Evolutionary conservation across 2,888 invertebrate species (phyloP), one percentile per base, ranked within the genome.

Genomic region (Ernsta delagoae): DNA sequence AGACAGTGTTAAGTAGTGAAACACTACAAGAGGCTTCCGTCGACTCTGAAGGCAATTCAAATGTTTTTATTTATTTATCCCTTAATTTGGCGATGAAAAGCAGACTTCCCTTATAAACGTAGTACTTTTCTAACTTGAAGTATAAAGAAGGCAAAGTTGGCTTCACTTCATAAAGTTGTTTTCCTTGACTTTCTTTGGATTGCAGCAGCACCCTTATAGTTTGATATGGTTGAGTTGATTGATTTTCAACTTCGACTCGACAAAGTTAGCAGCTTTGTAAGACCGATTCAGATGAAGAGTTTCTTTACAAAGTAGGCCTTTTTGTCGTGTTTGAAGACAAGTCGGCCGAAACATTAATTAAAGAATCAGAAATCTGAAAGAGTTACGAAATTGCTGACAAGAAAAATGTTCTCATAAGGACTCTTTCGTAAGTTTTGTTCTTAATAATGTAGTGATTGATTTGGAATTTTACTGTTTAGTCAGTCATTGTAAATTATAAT

Each of bases 311-410:
- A 34, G 39, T 24, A 43, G 41, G 50, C 41, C 41, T 60, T 60
- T 66, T 66, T 66, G 60, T 54, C 53, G 11, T 43, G 66, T 66
- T 66, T 43, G 53, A 31, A 65, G 50, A 65, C 59, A 59, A 59
- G 50, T 65, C 41, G 24, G 50, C 50, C 50, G 24, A 4, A 45
- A 45, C n/a, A 45, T 45, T 45, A 45, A 45, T 45, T 45, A n/a
- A 45, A 45, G 45, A 45, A 45, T 45, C n/a, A 0, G n/a, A 45
- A 45, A 45, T 45, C 11, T n/a, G 45, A 45, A 45, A n/a, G n/a
- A n/a, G 3, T 45, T 45, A 45, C 45, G 45, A 5, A 45, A n/a
- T n/a, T 4, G n/a, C 45, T 45, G 16, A 59, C 39, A 50, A 31
- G 41, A 43, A 54, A 43, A 54, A 31, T 16, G 31, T 56, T 41